Evolutionary conservation across 64 coral and sea anemone species (phyloP).

Genomic region (Montipora sp.): DNA sequence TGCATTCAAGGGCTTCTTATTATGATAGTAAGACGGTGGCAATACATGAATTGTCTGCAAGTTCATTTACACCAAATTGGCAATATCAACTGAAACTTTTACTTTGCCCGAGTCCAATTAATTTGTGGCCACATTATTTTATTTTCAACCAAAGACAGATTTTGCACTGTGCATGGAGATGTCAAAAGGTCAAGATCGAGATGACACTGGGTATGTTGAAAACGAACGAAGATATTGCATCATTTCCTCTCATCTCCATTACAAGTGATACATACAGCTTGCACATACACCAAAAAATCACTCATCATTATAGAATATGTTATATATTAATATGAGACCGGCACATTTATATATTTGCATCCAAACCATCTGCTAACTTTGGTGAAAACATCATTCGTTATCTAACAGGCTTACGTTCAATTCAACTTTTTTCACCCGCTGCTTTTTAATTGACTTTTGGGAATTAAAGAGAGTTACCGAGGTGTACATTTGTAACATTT

Average conservation of each 20-base stretch:
- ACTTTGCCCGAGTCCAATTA: background rate
- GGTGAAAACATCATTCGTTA: background rate
- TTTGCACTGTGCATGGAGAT: too few species aligned
- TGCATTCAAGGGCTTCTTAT: background rate
- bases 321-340: background rate
- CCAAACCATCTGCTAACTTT: background rate
- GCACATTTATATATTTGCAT: background rate
- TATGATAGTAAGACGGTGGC: too few species aligned
- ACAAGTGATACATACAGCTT: too few species aligned
- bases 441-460: too few species aligned
- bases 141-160: background rate
- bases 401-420: background rate
- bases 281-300: too few species aligned
- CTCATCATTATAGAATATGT: background rate
- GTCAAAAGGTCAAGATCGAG: background rate
- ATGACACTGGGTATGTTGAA: background rate
- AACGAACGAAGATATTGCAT: background rate
- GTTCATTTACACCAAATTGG: background rate
- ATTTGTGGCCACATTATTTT: background rate
- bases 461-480: too few species aligned
- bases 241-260: background rate
- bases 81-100: background rate
- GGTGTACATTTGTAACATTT: too few species aligned
- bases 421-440: too few species aligned
- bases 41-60: background rate